Percentiles rank a stretch among this genome's conserved stretches.
phyloP scores from a whole-genome alignment of 2,888 invertebrate species.

The Acanthosoma haemorrhoidale region DNA sequence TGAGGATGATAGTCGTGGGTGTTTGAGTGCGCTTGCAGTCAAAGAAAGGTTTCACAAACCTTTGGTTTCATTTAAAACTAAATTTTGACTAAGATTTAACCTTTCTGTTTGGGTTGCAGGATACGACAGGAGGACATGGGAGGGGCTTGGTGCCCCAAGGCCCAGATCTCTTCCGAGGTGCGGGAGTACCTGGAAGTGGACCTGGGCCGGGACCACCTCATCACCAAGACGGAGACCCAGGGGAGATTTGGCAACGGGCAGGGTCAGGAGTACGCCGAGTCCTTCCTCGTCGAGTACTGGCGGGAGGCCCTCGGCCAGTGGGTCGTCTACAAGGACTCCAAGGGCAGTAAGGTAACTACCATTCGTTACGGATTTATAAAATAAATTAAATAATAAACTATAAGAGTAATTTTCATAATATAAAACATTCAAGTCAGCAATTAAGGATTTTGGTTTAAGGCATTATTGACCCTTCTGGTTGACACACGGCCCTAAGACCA shows the following conservation, averaged over 20 bases:
- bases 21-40: too few relatives aligned
- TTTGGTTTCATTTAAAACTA: too few relatives aligned
- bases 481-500: background rate
- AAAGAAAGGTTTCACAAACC: too few relatives aligned
- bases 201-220: slow-evolving; percentile 65
- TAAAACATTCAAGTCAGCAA: too few relatives aligned
- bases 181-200: slow-evolving; percentile 81
- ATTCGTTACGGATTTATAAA: background rate
- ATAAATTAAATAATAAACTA: background rate
- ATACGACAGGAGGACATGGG: slow-evolving; percentile 79
- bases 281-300: slow-evolving; percentile 78
- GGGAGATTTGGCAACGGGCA: slow-evolving; percentile 87
- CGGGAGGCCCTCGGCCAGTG: slow-evolving; percentile 62
- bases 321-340: slow-evolving; percentile 72
- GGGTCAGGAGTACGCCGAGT: slow-evolving; percentile 81
- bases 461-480: background rate
- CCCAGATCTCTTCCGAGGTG: slow-evolving; percentile 66
- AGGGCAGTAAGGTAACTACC: slow-evolving; percentile 64
- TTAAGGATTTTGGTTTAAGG: background rate
- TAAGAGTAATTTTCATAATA: too few relatives aligned
- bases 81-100: too few relatives aligned
- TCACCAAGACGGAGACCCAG: slow-evolving; percentile 82
- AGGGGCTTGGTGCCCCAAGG: slow-evolving; percentile 89
- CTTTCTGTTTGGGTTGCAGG: slow-evolving; percentile 53
- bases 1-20: too few relatives aligned